Evolutionary conservation across 2,113 vertebrate species (phyloP), one percentile per base, ranked within the genome.

Genomic region (Phyllostomus discolor): DNA sequence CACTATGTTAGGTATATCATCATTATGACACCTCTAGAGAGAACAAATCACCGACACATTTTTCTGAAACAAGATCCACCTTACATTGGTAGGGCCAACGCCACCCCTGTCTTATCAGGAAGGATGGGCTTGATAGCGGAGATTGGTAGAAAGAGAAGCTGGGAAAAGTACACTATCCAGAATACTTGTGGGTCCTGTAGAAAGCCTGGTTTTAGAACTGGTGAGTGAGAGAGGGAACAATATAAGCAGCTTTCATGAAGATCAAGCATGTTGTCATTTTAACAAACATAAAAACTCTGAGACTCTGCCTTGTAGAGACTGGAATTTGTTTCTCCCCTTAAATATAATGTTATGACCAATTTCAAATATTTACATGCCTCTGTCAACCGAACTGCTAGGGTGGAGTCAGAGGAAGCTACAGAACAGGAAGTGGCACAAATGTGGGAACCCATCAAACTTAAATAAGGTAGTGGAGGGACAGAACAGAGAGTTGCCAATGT

Each of bases 361-460:
- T 69, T 87, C 46, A 97, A 96, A 92, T 95, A 97, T 93, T 87
- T 94, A 90, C 35, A 84, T 73, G 15, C 1, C 16, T 91, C 85
- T 94, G 83, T 96, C 64, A 94, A 86, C 9, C 81, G 82, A 97
- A 72, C n/a, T 97, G 35, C 35, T 62, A 62, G 1, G 33, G 26
- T 54, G 7, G 59, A 79, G 43, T 50, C 86, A 95, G 75, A 88
- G 88, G 81, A 81, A 96, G 84, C 50, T 57, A 19, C 7, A 64
- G 94, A 90, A 54, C 1, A 3, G 19, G 11, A 88, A 93, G 67
- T 31, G 7, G 3, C 70, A 95, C 62, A 88, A 57, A 38, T 5
- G 46, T 90, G 5, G 14, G 72, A n/a, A 54, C 83, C 15, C 33
- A 59, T 96, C 92, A 67, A 57, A 73, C 38, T 50, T n/a, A 85